These are phyloP conservation scores for Acromyrmex heyeri DNA, from an alignment of 1,140 invertebrate genomes.

Conservation along the genomic window DNA sequence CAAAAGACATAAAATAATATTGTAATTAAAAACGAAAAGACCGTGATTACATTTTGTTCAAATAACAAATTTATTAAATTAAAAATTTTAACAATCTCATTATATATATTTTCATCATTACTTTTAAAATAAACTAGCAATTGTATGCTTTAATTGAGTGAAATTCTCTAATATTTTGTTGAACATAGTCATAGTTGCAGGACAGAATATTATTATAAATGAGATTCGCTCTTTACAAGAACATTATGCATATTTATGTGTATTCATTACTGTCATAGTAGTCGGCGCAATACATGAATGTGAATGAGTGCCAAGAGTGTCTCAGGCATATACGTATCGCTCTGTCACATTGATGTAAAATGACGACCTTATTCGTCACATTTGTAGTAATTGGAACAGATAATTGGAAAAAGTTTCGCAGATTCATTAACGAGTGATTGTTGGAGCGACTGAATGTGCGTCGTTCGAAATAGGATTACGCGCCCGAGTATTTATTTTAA, in stretches of 20 bases:
- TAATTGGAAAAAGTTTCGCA: conserved; percentile 62
- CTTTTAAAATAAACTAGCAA: conserved; percentile 1
- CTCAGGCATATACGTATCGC: conserved; percentile 58
- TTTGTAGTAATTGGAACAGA: conserved; percentile 18
- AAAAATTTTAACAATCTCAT: background rate
- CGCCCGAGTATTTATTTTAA: conserved; percentile 45
- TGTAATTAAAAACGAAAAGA: background rate
- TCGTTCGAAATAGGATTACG: conserved; percentile 24
- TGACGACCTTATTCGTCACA: conserved; percentile 30
- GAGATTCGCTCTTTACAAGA: conserved; percentile 39
- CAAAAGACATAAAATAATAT: background rate
- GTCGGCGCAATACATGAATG: conserved; percentile 22
- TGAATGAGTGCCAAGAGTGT: background rate
- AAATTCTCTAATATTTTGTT: conserved; percentile 25
- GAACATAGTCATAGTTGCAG: background rate
- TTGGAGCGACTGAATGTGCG: background rate
- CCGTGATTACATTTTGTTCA: conserved; percentile 1
- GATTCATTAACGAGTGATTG: conserved; percentile 64
- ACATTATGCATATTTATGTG: background rate
- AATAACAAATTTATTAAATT: background rate
- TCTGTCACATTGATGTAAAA: conserved; percentile 23
- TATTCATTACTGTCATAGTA: conserved; percentile 21
- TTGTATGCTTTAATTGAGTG: conserved; percentile 37
- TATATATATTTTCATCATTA: background rate
- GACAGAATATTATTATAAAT: conserved; percentile 45